Evolutionary conservation across 2,113 vertebrate species (phyloP), one percentile per base, ranked within the genome.

Genomic region (Bubo blakistoni): DNA sequence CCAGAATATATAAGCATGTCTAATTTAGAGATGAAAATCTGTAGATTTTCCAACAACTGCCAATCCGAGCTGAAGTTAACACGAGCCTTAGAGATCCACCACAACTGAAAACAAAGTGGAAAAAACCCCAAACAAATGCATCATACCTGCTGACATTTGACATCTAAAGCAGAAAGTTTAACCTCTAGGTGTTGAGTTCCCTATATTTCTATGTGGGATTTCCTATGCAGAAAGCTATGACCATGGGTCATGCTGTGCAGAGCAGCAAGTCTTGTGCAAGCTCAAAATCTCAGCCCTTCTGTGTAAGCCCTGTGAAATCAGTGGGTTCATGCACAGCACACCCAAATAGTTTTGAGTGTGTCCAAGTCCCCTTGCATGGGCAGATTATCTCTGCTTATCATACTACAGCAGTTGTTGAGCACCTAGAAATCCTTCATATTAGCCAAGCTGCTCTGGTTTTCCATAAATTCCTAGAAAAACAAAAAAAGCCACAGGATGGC

Each of bases 61-160:
- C 46, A 52, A 55, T 20, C 25, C 32, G 62, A 32, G 17, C 0
- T 89, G 55, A 81, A 81, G 27, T 59, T 42, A 62, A 36, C 26
- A 54, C 12, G 12, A 78, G 16, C 40, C 29, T 78, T 63, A 78
- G n/a, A 67, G 7, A 59, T 24, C 38, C 16, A 52, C 27, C 24
- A 57, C 52, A 36, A 14, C n/a, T 52, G 34, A 74, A 91, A 77
- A 67, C 24, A 52, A 91, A 79, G 14, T 32, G 6, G 16, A 55
- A 72, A 52, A 34, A 47, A 47, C 4, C 18, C 18, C 0, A 1
- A 1, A 5, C 25, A 29, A 46, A 46, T 46, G 16, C n/a, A n/a
- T 72, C 18, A 38, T 20, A 54, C 32, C 24, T 72, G 54, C 16
- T 88, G 36, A 12, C 34, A 26, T 61, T 51, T 80, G 27, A 34